phyloP scores from a whole-genome alignment of 2,888 invertebrate species.

The Pilophorus perplexus region DNA sequence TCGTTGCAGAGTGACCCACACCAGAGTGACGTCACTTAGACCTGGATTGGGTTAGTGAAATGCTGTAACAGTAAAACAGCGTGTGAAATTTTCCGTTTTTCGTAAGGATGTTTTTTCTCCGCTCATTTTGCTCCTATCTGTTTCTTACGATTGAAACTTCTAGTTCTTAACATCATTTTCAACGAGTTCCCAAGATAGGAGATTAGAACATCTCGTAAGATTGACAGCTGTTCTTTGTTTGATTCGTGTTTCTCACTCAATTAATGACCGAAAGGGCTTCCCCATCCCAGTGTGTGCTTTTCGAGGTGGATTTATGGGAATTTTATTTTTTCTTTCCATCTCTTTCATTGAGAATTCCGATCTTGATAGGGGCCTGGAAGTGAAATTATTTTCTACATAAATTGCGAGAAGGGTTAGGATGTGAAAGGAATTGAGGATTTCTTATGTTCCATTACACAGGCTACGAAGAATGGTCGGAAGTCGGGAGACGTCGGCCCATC shows the following conservation, averaged over 20 bases:
- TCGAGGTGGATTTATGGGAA: constrained; percentile 28
- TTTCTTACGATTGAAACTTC: too few relatives aligned
- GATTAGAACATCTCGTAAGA: neutral
- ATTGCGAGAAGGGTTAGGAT: constrained; percentile 7
- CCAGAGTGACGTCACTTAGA: too few relatives aligned
- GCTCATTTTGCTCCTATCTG: too few relatives aligned
- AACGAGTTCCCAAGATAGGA: constrained; percentile 16
- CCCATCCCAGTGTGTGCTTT: neutral
- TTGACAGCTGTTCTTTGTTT: neutral
- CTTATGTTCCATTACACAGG: constrained; percentile 29
- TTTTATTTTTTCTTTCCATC: constrained; percentile 27
- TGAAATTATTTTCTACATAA: constrained; percentile 35
- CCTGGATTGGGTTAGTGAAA: too few relatives aligned
- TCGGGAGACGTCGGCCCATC: neutral
- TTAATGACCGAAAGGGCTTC: constrained; percentile 3
- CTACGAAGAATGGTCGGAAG: constrained; percentile 34
- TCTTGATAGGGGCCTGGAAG: constrained; percentile 26
- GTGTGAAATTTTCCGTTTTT: too few relatives aligned
- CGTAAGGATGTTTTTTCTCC: too few relatives aligned
- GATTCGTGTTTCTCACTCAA: constrained; percentile 36
- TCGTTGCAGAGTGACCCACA: too few relatives aligned
- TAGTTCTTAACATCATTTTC: too few relatives aligned
- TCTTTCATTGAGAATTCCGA: constrained; percentile 6
- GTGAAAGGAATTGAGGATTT: constrained; percentile 12
- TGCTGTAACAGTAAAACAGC: too few relatives aligned